phyloP scores from a whole-genome alignment of 2,888 invertebrate genomes.

The Gymnocheta viridis region DNA sequence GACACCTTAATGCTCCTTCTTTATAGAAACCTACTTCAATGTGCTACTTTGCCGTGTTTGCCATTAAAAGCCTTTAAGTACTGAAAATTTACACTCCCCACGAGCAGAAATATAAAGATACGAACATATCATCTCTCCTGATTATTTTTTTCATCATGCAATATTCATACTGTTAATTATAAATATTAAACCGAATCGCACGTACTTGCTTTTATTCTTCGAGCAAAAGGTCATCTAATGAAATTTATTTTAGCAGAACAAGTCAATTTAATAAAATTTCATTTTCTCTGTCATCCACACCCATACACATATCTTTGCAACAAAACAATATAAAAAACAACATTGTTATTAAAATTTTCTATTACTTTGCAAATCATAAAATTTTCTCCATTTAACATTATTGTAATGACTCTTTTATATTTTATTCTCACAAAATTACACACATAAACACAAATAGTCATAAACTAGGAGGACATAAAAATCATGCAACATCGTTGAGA shows the following conservation, averaged over 20 bases:
- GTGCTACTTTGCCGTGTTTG: neutral
- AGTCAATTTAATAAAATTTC: slow-evolving; percentile 16
- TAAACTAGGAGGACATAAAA: slow-evolving; percentile 15
- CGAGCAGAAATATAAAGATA: neutral
- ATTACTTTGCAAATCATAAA: slow-evolving; percentile 26
- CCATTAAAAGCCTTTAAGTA: neutral
- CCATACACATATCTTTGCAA: neutral
- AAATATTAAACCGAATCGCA: neutral
- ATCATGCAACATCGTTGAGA: neutral
- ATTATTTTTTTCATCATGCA: neutral
- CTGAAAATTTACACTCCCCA: neutral
- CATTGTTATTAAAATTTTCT: slow-evolving; percentile 34
- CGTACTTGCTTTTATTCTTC: neutral
- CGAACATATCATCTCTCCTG: neutral
- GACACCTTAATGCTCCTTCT: too few species aligned
- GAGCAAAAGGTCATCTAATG: neutral
- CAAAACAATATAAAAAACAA: neutral
- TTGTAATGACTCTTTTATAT: slow-evolving; percentile 29
- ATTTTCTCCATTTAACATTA: slow-evolving; percentile 39
- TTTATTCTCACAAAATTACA: neutral
- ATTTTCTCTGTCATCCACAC: neutral
- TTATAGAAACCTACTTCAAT: too few species aligned
- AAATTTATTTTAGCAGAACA: neutral
- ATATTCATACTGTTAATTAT: neutral
- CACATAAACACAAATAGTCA: neutral